Base-by-base conservation (phyloP, 1,140 invertebrate species). In the Drosophila nigrodunni region DNA sequence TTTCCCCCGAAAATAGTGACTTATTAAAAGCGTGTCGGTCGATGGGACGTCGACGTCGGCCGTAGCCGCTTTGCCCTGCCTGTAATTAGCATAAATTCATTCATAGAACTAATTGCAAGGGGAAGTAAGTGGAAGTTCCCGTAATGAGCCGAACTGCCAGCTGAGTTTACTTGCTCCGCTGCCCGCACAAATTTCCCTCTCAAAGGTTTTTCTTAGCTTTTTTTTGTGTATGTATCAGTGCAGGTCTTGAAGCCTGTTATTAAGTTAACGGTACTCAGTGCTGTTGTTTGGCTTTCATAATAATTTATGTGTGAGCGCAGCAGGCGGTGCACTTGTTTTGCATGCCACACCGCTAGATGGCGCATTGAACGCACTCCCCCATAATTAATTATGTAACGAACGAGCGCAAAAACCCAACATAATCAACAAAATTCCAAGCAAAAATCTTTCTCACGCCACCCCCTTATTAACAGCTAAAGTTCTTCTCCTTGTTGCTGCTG, bases 71-170 rank as follows among this genome's bases (percentile, higher is more conserved):
- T 49, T 49, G 47, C 25, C 44, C 44, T 47, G 15, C 66, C 83
- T 83, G 80, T 87, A 88, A 87, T 88, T 87, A 87, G 80, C 83
- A 87, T 87, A 87, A 87, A 87, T 88, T 87, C 79, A 87, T 87
- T 87, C 83, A 88, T 80, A 88, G 77, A 67, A 88, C 83, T 87
- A 87, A 87, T 87, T 87, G 83, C 85, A 78, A 77, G 77, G 88
- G 83, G 83, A 87, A 87, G 85, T 87, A 77, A 88, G 69, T 61
- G 25, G 25, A 30, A 30, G 82, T 86, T 64, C 61, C 57, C 80
- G 73, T 88, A 88, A 88, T 88, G 82, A 83, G 78, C 52, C 54
- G 25, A 55, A 55, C 35, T 74, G 67, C 47, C 72, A 54, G 71
- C 65, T 74, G 57, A 60, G 69, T 71, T 65, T 71, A 57, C 49